A percentile compares a stretch with the other conserved stretches of the same genome.
These are phyloP conservation scores for Chloebia gouldiae DNA, from an alignment of 2,113 vertebrate genomes.

Conservation along the genomic window DNA sequence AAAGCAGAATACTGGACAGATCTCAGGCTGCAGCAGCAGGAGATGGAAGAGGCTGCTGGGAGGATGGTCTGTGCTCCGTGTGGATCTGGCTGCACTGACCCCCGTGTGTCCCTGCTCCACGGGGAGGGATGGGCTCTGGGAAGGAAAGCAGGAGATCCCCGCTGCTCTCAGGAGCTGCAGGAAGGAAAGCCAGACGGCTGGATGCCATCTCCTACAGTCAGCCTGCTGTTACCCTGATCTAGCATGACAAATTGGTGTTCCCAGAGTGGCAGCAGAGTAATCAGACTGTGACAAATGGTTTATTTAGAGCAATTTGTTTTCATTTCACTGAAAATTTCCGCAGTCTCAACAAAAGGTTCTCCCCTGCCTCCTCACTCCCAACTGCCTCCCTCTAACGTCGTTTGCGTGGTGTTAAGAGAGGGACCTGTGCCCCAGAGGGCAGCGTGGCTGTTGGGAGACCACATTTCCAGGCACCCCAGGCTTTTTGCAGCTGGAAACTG, in stretches of 20 bases:
- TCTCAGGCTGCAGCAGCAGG: background rate
- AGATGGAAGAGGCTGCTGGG: background rate
- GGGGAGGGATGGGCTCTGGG: background rate
- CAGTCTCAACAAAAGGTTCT: constrained; percentile 66
- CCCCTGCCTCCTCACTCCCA: background rate
- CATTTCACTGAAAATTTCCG: constrained; percentile 79
- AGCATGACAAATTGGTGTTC: constrained; percentile 82
- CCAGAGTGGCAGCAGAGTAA: constrained; percentile 79
- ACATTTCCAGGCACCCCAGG: accelerated
- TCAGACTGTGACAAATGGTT: constrained; percentile 86
- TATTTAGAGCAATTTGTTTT: constrained; percentile 85
- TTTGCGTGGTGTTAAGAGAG: constrained; percentile 32
- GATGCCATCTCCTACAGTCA: constrained; percentile 67
- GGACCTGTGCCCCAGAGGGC: background rate
- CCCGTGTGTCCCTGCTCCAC: accelerated
- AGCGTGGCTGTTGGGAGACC: background rate
- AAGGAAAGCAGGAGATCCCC: background rate
- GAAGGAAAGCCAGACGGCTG: constrained; percentile 55
- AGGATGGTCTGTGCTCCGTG: background rate
- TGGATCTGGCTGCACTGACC: too few species aligned
- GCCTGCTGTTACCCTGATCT: constrained; percentile 76
- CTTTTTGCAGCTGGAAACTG: background rate
- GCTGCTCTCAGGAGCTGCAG: background rate
- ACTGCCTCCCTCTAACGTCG: background rate
- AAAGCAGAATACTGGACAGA: background rate